Evolutionary conservation across 2,888 invertebrate genomes (phyloP).

Genomic region (Pachliopta kotzebuea): DNA sequence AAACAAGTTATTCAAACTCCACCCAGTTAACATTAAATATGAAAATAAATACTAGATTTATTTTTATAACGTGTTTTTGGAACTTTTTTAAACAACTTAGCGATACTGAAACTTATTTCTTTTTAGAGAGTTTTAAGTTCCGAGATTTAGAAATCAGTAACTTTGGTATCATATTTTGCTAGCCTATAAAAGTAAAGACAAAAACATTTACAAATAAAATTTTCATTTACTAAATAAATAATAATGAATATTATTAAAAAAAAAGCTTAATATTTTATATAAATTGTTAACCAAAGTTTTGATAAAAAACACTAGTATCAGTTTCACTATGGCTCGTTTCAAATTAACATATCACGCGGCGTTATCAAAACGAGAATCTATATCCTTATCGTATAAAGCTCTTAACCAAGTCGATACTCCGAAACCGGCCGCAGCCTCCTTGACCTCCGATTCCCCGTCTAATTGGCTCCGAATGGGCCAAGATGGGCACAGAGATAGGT

Average conservation of each 20-base stretch:
- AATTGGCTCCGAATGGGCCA: constrained; percentile 58
- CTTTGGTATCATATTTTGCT: background rate
- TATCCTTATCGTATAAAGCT: constrained; percentile 12
- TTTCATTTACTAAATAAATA: no score
- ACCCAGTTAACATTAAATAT: background rate
- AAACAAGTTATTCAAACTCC: background rate
- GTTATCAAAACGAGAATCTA: background rate
- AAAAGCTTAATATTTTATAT: no score
- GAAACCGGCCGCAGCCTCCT: constrained; percentile 13
- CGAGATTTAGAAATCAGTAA: background rate
- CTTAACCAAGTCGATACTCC: constrained; percentile 29
- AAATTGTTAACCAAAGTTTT: no score
- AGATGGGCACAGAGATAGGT: constrained; percentile 49
- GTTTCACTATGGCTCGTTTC: no score
- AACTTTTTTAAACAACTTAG: background rate
- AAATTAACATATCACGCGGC: background rate
- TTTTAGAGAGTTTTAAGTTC: background rate
- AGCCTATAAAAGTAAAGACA: no score
- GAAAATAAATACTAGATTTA: background rate
- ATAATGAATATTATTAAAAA: no score
- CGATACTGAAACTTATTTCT: background rate
- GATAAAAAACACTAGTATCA: no score
- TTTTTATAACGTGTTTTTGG: background rate
- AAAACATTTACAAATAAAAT: no score
- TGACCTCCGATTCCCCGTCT: constrained; percentile 43